Base-by-base conservation (phyloP, 2,888 invertebrate species). In the Tiphia femorata region DNA sequence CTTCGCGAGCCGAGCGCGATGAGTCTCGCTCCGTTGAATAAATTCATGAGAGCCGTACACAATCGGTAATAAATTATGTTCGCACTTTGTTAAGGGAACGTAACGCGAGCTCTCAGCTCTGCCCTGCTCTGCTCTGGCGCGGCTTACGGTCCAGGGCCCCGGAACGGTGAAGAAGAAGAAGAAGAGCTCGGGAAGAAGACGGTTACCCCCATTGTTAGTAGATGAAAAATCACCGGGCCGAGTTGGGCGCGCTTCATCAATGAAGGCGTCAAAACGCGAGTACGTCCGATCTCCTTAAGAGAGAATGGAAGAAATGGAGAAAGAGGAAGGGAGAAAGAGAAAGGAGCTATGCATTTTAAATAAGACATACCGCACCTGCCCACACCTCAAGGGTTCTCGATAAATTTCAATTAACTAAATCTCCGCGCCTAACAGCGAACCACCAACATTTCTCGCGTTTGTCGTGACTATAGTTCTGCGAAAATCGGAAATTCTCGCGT, bases 51-150 rank as follows among this genome's bases (percentile, higher is more conserved):
- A n/a, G n/a, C 43, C 41, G 46, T 35, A 52, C 40, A 69, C 67
- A 69, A 68, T 69, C 63, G 63, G 29, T 58, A 50, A 68, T 68
- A 69, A 68, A 68, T 68, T 69, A 63, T 53, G 51, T 50, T 25
- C 41, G 47, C 59, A 63, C 57, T 69, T 68, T 44, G 56, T 66
- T 66, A 58, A 55, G 52, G 48, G 33, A 42, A 55, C 52, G 52
- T 64, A 61, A 67, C 55, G 61, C 52, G 52, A 27, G 54, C 49
- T 50, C 53, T 33, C 33, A n/a, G 33, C 33, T n/a, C n/a, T n/a
- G n/a, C n/a, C n/a, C n/a, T n/a, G n/a, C n/a, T n/a, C n/a, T n/a
- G n/a, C n/a, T n/a, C n/a, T n/a, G n/a, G n/a, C n/a, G n/a, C n/a
- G n/a, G n/a, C n/a, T n/a, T n/a, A n/a, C n/a, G n/a, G n/a, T n/a